These are phyloP conservation scores for Graptemys geographica DNA, from an alignment of 2,797 vertebrate species.

Conservation along the genomic window DNA sequence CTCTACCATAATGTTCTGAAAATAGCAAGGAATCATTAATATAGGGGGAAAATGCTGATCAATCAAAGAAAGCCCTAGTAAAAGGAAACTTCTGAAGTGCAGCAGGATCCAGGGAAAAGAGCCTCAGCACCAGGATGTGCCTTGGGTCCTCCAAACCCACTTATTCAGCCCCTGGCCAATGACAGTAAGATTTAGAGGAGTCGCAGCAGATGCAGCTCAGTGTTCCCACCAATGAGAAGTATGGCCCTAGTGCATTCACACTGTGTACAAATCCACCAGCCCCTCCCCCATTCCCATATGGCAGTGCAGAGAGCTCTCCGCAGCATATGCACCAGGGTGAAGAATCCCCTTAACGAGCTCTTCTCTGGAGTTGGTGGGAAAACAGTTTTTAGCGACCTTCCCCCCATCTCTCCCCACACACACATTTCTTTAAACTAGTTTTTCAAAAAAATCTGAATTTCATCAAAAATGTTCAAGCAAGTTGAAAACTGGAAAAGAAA, in stretches of 20 bases:
- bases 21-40: neutral
- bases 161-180: neutral
- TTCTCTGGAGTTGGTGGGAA: accelerated
- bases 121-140: neutral
- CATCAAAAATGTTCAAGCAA: neutral
- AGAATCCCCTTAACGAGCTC: neutral
- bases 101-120: neutral
- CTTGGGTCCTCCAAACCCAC: neutral
- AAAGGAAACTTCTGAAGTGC: neutral
- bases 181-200: neutral
- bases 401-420: no score
- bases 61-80: neutral
- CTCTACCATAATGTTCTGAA: neutral
- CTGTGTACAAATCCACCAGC: accelerated
- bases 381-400: neutral
- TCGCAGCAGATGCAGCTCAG: neutral
- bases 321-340: neutral
- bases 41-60: neutral
- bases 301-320: accelerated
- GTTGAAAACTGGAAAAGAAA: neutral
- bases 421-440: neutral
- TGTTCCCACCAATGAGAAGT: neutral
- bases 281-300: neutral
- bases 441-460: neutral
- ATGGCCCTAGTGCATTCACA: neutral